Evolutionary conservation across 1,140 invertebrate species (phyloP).

Genomic region (Spodoptera frugiperda): DNA sequence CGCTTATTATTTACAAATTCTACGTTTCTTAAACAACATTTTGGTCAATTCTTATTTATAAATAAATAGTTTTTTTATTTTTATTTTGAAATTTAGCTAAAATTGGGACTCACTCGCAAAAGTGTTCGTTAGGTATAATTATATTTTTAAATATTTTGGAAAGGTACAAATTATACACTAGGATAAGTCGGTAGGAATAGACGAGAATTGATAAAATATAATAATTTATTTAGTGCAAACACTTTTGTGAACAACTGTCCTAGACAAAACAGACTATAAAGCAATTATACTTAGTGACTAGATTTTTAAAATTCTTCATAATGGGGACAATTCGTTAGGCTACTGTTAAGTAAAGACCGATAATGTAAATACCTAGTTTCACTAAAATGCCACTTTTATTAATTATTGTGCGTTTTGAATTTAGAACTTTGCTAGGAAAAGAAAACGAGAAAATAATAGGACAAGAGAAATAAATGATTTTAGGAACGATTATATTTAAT

Average conservation of each 20-base stretch:
- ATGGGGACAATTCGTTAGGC: constrained; percentile 58
- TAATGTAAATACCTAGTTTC: constrained; percentile 40
- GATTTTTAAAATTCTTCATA: constrained; percentile 54
- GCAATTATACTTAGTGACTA: constrained; percentile 59
- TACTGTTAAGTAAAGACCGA: constrained; percentile 50
- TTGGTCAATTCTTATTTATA: constrained; percentile 84
- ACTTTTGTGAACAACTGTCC: constrained; percentile 54
- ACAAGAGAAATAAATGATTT: neutral
- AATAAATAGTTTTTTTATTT: constrained; percentile 67
- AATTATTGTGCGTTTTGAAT: constrained; percentile 40
- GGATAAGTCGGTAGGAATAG: constrained; percentile 17
- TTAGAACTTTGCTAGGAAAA: neutral
- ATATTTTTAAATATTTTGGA: constrained; percentile 34
- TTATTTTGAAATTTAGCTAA: constrained; percentile 56
- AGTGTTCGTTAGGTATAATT: constrained; percentile 40
- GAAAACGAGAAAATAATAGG: neutral
- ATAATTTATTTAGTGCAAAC: constrained; percentile 40
- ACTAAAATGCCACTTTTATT: constrained; percentile 43
- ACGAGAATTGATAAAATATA: constrained; percentile 37
- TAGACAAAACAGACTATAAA: constrained; percentile 58
- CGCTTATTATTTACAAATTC: constrained; percentile 68
- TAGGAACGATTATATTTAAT: neutral
- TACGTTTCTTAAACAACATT: constrained; percentile 76
- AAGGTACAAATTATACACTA: constrained; percentile 40
- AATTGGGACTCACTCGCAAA: constrained; percentile 53